phyloP scores from a whole-genome alignment of 2,888 invertebrate genomes.

The Didymodactylos carnosus region DNA sequence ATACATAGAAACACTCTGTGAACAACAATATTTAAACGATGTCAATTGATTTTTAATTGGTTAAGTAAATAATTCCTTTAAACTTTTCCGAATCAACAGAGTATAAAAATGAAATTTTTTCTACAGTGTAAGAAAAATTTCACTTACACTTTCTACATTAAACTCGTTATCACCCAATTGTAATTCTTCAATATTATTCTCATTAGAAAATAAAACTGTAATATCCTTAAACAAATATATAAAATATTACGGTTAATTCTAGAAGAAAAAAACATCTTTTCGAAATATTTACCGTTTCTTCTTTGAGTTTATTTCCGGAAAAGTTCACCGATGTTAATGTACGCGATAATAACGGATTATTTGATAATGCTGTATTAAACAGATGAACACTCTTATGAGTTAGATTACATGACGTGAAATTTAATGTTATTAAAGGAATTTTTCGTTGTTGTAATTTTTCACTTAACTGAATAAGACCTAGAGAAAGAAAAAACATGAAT shows the following conservation, averaged over 20 bases:
- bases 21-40: no score
- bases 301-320: background rate
- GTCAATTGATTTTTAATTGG: background rate
- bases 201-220: background rate
- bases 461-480: background rate
- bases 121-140: no score
- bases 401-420: background rate
- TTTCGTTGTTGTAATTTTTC: background rate
- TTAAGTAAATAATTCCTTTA: no score
- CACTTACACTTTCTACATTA: background rate
- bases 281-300: background rate
- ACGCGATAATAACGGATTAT: background rate
- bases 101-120: no score
- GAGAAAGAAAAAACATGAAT: no score
- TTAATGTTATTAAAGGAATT: background rate
- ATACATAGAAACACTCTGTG: no score
- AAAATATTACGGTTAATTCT: background rate
- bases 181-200: background rate
- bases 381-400: background rate
- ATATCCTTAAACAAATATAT: background rate
- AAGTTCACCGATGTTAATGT: background rate
- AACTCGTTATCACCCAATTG: background rate
- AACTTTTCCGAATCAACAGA: background rate
- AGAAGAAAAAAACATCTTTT: no score
- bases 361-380: background rate